Percentiles rank a stretch among this genome's conserved stretches.
Conservation (phyloP, 1,140 invertebrate species). For the Diorhabda sublineata region DNA sequence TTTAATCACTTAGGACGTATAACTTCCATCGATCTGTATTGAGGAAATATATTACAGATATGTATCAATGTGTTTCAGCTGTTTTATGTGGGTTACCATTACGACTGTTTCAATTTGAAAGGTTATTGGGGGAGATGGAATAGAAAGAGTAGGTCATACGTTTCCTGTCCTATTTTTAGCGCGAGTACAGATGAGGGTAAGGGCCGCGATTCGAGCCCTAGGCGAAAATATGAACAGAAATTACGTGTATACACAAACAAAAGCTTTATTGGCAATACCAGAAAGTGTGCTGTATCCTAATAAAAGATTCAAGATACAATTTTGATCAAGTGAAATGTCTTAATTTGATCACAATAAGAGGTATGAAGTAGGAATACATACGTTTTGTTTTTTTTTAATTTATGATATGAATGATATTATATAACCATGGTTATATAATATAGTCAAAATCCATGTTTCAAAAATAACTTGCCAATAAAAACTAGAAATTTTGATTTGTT, state of each 20-base stretch:
- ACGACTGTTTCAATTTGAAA: constrained; percentile 2
- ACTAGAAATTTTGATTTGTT: no score
- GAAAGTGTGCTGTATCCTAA: no score
- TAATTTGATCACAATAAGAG: no score
- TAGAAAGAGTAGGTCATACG: constrained; percentile 2
- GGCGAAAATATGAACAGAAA: neutral
- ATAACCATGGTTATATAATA: no score
- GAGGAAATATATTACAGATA: neutral
- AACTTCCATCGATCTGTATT: neutral
- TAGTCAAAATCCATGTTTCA: no score
- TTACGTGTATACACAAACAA: neutral
- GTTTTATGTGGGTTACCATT: neutral
- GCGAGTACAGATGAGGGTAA: neutral
- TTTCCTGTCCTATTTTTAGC: constrained; percentile 2
- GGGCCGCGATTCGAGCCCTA: neutral
- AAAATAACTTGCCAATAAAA: no score
- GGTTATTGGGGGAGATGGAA: neutral
- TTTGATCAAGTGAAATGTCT: no score
- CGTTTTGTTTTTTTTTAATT: no score
- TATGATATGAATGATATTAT: no score
- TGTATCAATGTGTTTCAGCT: constrained; percentile 2
- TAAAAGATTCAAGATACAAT: no score
- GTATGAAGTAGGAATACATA: no score
- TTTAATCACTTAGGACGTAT: neutral
- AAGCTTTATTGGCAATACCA: no score